These are phyloP conservation scores for Chionomys nivalis DNA, from an alignment of 2,113 vertebrate species.

Conservation along the genomic window DNA sequence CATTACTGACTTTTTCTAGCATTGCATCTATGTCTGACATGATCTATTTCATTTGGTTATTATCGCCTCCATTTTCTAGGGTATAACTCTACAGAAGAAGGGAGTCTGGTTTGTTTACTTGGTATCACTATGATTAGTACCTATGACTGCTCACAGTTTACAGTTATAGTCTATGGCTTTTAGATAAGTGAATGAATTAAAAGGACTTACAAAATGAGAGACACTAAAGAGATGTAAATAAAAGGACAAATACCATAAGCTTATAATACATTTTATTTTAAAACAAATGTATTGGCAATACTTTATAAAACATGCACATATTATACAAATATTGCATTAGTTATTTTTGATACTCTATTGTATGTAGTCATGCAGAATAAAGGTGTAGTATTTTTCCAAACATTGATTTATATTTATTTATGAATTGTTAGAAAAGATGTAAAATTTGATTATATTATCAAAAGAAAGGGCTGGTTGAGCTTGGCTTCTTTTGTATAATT, in stretches of 20 bases:
- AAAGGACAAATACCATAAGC: background rate
- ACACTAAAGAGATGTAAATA: background rate
- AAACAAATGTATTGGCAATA: background rate
- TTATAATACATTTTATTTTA: background rate
- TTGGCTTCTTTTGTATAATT: background rate
- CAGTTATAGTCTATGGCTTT: background rate
- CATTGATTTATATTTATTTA: slow-evolving; percentile 9
- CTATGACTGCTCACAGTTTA: background rate
- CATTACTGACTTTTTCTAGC: background rate
- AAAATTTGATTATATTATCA: slow-evolving; percentile 39
- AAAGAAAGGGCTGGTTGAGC: background rate
- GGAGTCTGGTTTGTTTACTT: background rate
- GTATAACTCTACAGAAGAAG: background rate
- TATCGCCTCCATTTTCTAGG: background rate
- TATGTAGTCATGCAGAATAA: background rate
- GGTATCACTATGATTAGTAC: background rate
- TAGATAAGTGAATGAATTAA: background rate
- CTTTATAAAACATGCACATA: background rate
- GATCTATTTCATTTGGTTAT: background rate
- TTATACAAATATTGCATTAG: background rate
- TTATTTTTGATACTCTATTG: background rate
- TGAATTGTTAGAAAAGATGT: slow-evolving; percentile 36
- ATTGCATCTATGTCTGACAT: background rate
- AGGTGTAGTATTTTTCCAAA: background rate
- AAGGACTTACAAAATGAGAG: background rate